Evolutionary conservation across 2,113 vertebrate species (phyloP).

Genomic region (Phylloscopus whistleri): DNA sequence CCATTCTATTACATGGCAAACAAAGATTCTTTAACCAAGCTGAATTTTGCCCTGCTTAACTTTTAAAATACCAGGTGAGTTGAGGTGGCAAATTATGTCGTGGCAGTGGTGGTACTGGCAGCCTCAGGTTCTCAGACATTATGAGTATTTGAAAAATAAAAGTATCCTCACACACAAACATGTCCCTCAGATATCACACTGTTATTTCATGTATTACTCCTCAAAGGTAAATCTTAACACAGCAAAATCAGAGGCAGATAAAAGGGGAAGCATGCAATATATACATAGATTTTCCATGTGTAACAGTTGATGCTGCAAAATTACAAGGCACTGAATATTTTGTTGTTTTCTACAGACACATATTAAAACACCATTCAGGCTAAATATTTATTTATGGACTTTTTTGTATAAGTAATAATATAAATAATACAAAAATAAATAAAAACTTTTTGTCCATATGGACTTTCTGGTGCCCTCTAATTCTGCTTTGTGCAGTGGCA

Average conservation of each 20-base stretch:
- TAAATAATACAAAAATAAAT: too few species aligned
- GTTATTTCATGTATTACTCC: not conserved
- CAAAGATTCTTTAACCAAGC: not conserved
- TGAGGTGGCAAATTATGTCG: not conserved
- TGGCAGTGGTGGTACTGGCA: not conserved
- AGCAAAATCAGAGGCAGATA: not conserved
- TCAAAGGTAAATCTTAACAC: not conserved
- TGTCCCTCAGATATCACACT: not conserved
- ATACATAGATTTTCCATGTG: not conserved
- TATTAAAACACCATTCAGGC: not conserved
- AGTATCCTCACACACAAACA: not conserved
- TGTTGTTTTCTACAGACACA: not conserved
- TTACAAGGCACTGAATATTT: not conserved
- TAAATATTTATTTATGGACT: not conserved
- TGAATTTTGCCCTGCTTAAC: not conserved
- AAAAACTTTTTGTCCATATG: too few species aligned
- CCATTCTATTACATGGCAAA: fast-evolving
- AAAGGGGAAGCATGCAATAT: not conserved
- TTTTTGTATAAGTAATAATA: not conserved
- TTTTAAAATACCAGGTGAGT: not conserved
- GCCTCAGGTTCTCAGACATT: not conserved
- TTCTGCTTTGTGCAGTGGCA: not conserved
- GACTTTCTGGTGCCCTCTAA: not conserved
- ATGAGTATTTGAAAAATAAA: not conserved
- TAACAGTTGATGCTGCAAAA: not conserved